Evolutionary conservation across 2,113 vertebrate genomes (phyloP).

Genomic region (Oplegnathus fasciatus): DNA sequence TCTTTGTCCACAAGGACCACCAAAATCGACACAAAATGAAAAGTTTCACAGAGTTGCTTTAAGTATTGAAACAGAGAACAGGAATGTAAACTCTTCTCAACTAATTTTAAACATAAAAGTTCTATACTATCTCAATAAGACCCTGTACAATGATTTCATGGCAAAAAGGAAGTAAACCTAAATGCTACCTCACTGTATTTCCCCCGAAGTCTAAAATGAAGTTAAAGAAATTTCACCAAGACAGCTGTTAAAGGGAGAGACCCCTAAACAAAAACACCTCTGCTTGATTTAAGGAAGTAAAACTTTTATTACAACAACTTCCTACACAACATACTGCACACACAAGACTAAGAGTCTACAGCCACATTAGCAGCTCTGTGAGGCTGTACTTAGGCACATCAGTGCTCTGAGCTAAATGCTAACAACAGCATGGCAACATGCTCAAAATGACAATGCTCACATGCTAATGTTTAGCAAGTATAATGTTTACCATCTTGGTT

Average conservation of each 20-base stretch:
- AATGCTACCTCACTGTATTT: conserved; percentile 11
- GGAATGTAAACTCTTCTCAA: neutral
- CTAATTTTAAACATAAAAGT: neutral
- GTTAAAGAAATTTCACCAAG: neutral
- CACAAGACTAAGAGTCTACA: neutral
- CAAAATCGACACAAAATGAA: no score
- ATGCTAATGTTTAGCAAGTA: neutral
- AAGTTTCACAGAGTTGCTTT: no score
- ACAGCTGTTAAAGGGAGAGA: neutral
- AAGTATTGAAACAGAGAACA: neutral
- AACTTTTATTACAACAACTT: neutral
- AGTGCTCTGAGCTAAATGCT: neutral
- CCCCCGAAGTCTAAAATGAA: neutral
- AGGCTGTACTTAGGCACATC: no score
- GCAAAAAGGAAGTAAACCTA: conserved; percentile 29
- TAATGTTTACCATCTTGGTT: neutral
- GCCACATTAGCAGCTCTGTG: neutral
- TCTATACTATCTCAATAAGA: neutral
- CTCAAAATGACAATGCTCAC: neutral
- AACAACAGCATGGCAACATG: no score
- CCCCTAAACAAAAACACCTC: neutral
- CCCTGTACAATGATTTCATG: neutral
- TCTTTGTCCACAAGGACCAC: no score
- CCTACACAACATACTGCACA: neutral
- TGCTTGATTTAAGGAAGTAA: neutral